phyloP scores from a whole-genome alignment of 2,797 vertebrate species.

The Bradypodion ventrale region DNA sequence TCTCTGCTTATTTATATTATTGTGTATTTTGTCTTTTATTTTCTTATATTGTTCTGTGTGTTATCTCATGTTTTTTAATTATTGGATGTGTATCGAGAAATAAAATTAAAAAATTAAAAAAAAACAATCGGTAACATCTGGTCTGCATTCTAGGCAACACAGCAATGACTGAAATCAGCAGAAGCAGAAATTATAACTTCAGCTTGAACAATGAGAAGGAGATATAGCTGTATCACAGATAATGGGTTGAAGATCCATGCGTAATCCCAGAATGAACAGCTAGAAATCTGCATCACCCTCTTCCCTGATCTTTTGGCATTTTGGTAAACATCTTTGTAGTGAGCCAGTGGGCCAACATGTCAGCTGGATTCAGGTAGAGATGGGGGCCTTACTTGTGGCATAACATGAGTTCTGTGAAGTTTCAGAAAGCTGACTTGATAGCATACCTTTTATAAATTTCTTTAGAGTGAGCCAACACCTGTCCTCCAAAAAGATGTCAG shows the following conservation, averaged over 20 bases:
- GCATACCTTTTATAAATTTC: not conserved
- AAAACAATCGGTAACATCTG: slow-evolving; percentile 13
- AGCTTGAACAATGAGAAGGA: slow-evolving; percentile 47
- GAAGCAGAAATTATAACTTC: slow-evolving; percentile 31
- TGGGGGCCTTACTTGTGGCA: too few species aligned
- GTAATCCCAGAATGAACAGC: slow-evolving; percentile 42
- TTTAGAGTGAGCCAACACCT: not conserved
- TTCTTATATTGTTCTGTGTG: too few species aligned
- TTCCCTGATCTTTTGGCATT: too few species aligned
- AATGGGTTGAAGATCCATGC: slow-evolving; percentile 25
- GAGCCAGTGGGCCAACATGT: too few species aligned
- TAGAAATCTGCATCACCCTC: slow-evolving; percentile 37
- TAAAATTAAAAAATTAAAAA: too few species aligned
- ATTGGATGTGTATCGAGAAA: too few species aligned
- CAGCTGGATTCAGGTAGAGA: too few species aligned
- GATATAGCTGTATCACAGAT: slow-evolving; percentile 40
- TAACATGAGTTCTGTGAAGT: not conserved
- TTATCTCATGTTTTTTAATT: too few species aligned
- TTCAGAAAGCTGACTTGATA: not conserved
- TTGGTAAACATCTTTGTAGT: too few species aligned
- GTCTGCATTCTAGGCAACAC: slow-evolving; percentile 35
- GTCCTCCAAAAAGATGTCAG: not conserved
- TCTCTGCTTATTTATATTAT: too few species aligned
- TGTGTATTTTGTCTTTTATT: too few species aligned
- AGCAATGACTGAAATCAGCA: slow-evolving; percentile 32